Evolutionary conservation across 2,113 vertebrate species (phyloP).

Genomic region (Sialia sialis): DNA sequence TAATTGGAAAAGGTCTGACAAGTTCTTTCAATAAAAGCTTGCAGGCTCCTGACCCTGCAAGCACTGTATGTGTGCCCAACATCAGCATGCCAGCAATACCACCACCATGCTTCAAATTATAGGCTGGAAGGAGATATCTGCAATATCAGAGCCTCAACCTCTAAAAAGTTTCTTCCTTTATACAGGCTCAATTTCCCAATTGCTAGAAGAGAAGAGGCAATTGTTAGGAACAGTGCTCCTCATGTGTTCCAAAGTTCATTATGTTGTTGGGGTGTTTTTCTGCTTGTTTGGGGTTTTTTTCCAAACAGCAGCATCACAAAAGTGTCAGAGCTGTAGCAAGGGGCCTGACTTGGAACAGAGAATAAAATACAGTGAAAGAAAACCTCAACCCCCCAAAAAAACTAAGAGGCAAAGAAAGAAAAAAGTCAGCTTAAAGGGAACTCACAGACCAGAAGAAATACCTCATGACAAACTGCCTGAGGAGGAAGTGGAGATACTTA

Average conservation of each 20-base stretch:
- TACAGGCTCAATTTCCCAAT: background rate
- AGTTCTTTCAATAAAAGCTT: background rate
- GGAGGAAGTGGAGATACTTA: slow-evolving; percentile 1
- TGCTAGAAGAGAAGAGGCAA: background rate
- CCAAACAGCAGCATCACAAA: background rate
- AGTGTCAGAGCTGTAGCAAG: background rate
- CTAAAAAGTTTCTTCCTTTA: background rate
- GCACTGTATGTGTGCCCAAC: background rate
- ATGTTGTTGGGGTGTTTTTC: no score
- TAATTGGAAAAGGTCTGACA: background rate
- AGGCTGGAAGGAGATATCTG: background rate
- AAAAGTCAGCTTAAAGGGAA: slow-evolving; percentile 11
- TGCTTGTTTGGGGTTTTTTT: no score
- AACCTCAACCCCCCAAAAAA: background rate
- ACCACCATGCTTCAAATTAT: background rate
- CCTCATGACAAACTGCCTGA: slow-evolving; percentile 43
- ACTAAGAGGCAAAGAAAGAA: background rate
- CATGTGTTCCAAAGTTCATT: background rate
- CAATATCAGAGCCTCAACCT: background rate
- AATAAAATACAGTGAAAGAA: background rate
- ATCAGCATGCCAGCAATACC: background rate
- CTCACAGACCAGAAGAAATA: slow-evolving; percentile 47
- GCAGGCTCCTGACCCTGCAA: background rate
- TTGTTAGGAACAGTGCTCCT: background rate
- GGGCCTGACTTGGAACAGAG: background rate